Percentiles rank a stretch among this genome's conserved stretches.
These are phyloP conservation scores for Cheumatopsyche charites DNA, from an alignment of 1,140 invertebrate species.

Conservation along the genomic window DNA sequence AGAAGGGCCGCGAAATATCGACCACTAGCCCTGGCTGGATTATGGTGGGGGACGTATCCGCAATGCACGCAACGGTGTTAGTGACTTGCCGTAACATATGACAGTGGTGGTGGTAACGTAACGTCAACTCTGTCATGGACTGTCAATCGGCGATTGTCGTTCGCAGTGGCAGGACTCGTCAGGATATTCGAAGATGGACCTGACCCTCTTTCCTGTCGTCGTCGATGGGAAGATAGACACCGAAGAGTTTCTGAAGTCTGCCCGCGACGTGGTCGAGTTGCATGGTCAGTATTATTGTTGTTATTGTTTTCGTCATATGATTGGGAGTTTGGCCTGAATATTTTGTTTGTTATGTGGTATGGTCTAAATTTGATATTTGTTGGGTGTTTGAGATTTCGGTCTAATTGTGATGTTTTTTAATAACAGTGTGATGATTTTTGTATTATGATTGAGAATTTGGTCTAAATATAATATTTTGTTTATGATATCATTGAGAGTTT, in stretches of 20 bases:
- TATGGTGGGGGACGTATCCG: not conserved
- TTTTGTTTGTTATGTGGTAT: not conserved
- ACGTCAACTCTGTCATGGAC: constrained; percentile 39
- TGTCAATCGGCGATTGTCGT: constrained; percentile 35
- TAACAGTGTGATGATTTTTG: too few relatives aligned
- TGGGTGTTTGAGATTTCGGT: too few relatives aligned
- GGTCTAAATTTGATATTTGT: too few relatives aligned
- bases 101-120: not conserved
- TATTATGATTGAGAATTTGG: too few relatives aligned
- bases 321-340: too few relatives aligned
- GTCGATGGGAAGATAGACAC: constrained; percentile 67
- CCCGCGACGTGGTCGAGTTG: constrained; percentile 54
- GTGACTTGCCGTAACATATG: too few relatives aligned
- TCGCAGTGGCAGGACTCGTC: constrained; percentile 37
- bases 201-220: constrained; percentile 58
- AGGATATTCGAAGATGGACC: constrained; percentile 48
- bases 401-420: too few relatives aligned
- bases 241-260: constrained; percentile 66
- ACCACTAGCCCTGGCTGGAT: constrained; percentile 9
- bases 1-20: constrained; percentile 22
- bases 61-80: not conserved
- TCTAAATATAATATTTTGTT: too few relatives aligned
- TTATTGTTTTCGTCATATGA: too few relatives aligned
- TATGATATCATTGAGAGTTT: too few relatives aligned
- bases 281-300: constrained; percentile 32